A percentile compares a stretch with the other conserved stretches of the same genome.
Evolutionary conservation across 2,888 invertebrate species (phyloP).

Genomic region (Troides helena): DNA sequence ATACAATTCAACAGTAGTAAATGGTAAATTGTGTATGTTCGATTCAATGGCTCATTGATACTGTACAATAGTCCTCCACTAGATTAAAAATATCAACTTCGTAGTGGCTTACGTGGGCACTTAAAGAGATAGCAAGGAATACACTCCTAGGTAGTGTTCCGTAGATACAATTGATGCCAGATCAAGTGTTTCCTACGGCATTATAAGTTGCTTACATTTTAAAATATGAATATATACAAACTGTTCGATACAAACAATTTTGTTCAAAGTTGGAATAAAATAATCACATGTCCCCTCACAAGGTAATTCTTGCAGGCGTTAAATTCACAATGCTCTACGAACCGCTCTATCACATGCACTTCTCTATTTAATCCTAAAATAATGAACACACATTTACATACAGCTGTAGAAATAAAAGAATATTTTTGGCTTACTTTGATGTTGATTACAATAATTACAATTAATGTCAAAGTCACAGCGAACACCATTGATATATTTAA

Average conservation of each 20-base stretch:
- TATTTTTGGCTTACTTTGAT: conserved; percentile 72
- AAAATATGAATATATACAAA: conserved; percentile 51
- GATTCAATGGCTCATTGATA: conserved; percentile 4
- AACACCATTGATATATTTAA: conserved; percentile 19
- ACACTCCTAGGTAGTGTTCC: not conserved
- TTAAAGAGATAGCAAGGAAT: not conserved
- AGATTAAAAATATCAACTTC: not conserved
- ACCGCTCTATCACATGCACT: conserved; percentile 36
- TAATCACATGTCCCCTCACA: conserved; percentile 28
- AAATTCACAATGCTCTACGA: conserved; percentile 7
- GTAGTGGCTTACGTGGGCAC: not conserved
- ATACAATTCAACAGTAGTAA: conserved; percentile 22
- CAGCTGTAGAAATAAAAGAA: conserved; percentile 48
- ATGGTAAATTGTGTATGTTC: conserved; percentile 20
- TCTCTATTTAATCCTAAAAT: conserved; percentile 66
- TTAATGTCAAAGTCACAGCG: conserved; percentile 36
- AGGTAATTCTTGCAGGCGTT: conserved; percentile 32
- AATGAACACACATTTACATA: conserved; percentile 74
- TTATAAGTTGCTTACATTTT: conserved; percentile 41
- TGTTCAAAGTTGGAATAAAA: conserved; percentile 33
- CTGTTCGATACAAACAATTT: conserved; percentile 34
- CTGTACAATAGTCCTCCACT: conserved; percentile 21
- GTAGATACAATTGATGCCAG: conserved; percentile 5
- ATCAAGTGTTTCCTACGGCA: conserved; percentile 28
- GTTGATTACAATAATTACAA: conserved; percentile 44